Evolutionary conservation across 2,113 vertebrate species (phyloP), one percentile per base, ranked within the genome.

Genomic region (Equus przewalskii): DNA sequence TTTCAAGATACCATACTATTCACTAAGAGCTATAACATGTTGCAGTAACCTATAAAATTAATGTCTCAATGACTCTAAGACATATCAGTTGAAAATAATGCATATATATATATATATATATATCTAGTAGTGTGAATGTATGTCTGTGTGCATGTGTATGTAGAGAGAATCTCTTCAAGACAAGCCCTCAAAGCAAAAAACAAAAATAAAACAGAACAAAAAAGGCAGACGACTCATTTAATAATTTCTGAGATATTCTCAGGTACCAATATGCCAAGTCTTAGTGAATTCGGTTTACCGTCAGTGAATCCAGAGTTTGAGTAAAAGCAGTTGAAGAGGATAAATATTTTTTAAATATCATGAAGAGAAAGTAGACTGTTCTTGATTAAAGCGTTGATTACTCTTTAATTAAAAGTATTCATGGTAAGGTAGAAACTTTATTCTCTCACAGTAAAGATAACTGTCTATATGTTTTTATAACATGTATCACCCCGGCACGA

Each of bases 331-430:
- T 82, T 33, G 96, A 64, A 95, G 73, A 95, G 58, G 19, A 89
- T 7, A 94, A 0, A 81, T 33, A 88, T 81, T 93, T 95, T 97
- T 70, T 13, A 96, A 97, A 95, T 36, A n/a, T 83, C 7, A 26
- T 56, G 24, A 97, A 96, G 11, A 83, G 28, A 96, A 94, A 96
- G 46, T 3, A 92, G 10, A 44, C 12, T 81, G 1, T 64, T 81
- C 8, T 41, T 41, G 36, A 41, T 41, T 41, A 41, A 41, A 41
- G 36, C 41, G 22, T 4, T 58, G 21, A 92, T 85, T n/a, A 46
- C 22, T 94, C 15, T 92, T 97, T 86, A 95, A 94, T 24, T 84
- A 44, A 94, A 92, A 56, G 16, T 89, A 96, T 73, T 97, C 36
- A 95, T 72, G 69, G 21, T 76, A 70, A n/a, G 21, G 18, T 30